Evolutionary conservation across 2,113 vertebrate species (phyloP).

Genomic region (Globicephala melas): DNA sequence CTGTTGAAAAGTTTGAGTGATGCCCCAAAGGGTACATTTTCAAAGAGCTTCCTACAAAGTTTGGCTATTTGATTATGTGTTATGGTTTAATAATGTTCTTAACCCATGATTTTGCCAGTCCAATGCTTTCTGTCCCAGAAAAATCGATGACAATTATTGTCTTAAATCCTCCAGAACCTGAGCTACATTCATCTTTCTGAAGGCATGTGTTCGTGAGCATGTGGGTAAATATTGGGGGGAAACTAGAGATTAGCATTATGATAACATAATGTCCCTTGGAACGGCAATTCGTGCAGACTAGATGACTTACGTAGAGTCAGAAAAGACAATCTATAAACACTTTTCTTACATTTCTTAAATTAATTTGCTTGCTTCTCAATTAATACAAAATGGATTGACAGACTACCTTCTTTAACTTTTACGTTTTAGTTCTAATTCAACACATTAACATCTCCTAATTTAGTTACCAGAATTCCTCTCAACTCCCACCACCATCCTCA

Average conservation of each 20-base stretch:
- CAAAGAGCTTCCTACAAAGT: not conserved
- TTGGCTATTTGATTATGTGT: not conserved
- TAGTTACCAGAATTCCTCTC: not conserved
- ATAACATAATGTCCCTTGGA: not conserved
- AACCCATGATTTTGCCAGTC: not conserved
- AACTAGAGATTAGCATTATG: not conserved
- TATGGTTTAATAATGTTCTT: not conserved
- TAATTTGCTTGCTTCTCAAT: not conserved
- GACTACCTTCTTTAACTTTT: not conserved
- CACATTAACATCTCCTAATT: not conserved
- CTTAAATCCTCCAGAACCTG: slow-evolving; percentile 18
- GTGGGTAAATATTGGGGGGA: not conserved
- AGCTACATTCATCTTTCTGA: not conserved
- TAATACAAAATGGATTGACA: not conserved
- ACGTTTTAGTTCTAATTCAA: not conserved
- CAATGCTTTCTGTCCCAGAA: slow-evolving; percentile 42
- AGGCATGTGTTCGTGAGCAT: not conserved
- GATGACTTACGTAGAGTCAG: not conserved
- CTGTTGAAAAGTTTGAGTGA: not conserved
- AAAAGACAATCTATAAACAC: not conserved
- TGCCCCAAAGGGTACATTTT: not conserved
- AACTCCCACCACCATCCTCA: not conserved
- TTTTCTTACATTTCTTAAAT: not conserved
- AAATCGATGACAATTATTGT: not conserved
- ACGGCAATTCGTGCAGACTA: not conserved